These are phyloP conservation scores for Meriones psammophilus DNA, from an alignment of 2,797 vertebrate genomes.

Conservation along the genomic window DNA sequence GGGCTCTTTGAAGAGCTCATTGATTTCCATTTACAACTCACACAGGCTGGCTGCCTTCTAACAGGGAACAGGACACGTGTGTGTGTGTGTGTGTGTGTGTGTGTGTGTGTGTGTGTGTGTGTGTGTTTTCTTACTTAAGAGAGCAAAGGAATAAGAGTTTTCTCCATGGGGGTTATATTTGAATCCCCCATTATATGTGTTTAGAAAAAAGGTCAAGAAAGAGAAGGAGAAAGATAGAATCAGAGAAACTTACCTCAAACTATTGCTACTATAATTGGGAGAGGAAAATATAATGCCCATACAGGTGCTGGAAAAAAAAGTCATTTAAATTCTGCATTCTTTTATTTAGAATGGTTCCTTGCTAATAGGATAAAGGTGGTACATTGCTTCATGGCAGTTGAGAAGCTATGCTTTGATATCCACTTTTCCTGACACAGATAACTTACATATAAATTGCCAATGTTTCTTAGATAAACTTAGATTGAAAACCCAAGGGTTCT, in stretches of 20 bases:
- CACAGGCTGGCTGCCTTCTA: constrained; percentile 67
- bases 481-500: not conserved
- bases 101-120: not conserved
- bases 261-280: rapidly evolving
- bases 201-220: constrained; percentile 6
- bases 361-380: not conserved
- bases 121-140: constrained; percentile 20
- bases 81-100: not conserved
- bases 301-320: not conserved
- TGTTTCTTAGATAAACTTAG: not conserved
- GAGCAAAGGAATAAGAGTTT: constrained; percentile 63
- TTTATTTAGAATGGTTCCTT: not conserved
- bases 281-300: not conserved
- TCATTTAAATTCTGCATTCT: not conserved
- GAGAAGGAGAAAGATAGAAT: not conserved
- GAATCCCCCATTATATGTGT: not conserved
- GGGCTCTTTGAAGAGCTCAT: constrained; percentile 84
- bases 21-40: constrained; percentile 85
- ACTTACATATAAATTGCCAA: not conserved
- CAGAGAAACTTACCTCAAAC: not conserved
- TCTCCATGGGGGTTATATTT: constrained; percentile 53
- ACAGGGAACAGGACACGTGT: constrained; percentile 26
- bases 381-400: not conserved
- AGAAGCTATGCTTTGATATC: not conserved
- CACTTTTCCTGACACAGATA: not conserved